A percentile compares a stretch with the other conserved stretches of the same genome.
Evolutionary conservation across 2,888 invertebrate genomes (phyloP).

Genomic region (Acanthosepion pharaonis): DNA sequence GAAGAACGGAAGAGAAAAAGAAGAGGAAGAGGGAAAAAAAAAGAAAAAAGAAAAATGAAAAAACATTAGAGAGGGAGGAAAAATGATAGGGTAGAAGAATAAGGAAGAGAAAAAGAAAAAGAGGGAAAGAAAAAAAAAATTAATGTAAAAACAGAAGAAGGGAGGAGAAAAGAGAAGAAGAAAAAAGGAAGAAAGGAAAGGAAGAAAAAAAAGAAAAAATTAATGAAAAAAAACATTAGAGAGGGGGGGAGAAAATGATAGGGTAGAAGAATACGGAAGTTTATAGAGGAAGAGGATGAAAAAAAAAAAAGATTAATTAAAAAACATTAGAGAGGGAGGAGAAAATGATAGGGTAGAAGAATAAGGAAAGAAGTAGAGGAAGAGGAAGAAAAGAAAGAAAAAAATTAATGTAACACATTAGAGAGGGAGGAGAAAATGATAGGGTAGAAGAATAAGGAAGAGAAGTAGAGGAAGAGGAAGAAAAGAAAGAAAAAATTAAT

Average conservation of each 20-base stretch:
- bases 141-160: neutral
- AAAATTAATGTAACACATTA: neutral
- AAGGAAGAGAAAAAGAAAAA: too few relatives aligned
- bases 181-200: too few relatives aligned
- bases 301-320: too few relatives aligned
- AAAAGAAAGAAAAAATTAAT: neutral
- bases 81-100: neutral
- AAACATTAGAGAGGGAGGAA: neutral
- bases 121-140: neutral
- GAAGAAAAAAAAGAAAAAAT: rapidly evolving
- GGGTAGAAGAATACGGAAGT: too few relatives aligned
- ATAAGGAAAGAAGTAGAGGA: neutral
- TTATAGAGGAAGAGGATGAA: neutral
- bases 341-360: too few relatives aligned
- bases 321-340: too few relatives aligned
- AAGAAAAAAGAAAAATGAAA: neutral
- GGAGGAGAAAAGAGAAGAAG: neutral
- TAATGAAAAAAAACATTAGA: too few relatives aligned
- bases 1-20: too few relatives aligned
- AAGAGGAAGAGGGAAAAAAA: neutral
- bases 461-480: neutral
- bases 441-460: too few relatives aligned
- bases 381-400: neutral
- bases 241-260: too few relatives aligned
- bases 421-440: too few relatives aligned